Evolutionary conservation across 37 sponge, comb jelly and placozoan species (phyloP).

Genomic region (Agelas oroides): DNA sequence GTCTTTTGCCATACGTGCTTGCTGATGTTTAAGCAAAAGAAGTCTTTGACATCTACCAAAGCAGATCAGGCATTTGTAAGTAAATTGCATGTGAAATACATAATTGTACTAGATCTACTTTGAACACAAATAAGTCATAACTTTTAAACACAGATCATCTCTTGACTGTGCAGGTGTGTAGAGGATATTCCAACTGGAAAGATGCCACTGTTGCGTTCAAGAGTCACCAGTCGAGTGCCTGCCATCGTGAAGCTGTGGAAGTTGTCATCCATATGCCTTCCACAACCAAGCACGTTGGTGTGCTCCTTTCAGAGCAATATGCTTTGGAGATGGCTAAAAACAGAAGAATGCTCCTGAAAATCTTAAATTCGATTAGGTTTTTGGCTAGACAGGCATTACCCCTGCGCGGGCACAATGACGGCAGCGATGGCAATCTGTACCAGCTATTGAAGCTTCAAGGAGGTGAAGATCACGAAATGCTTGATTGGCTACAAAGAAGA

Average conservation of each 20-base stretch:
- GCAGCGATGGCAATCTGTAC: background rate
- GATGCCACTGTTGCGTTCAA: constrained; percentile 18
- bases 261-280: background rate
- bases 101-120: too few species aligned
- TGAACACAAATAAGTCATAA: constrained; percentile 6
- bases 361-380: background rate
- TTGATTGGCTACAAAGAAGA: constrained; percentile 19
- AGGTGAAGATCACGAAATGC: background rate
- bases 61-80: constrained; percentile 54
- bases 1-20: constrained; percentile 21
- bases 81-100: too few species aligned
- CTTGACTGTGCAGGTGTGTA: constrained; percentile 8
- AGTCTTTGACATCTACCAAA: background rate
- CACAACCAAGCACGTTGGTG: constrained; percentile 1
- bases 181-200: constrained; percentile 51
- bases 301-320: background rate
- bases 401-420: background rate
- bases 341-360: background rate
- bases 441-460: constrained; percentile 16
- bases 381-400: background rate
- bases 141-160: background rate
- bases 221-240: background rate
- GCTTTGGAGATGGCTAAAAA: background rate
- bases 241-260: constrained; percentile 1
- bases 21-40: constrained; percentile 1